Evolutionary conservation across 2,888 invertebrate species (phyloP).

Genomic region (Ischnus inquisitorius): DNA sequence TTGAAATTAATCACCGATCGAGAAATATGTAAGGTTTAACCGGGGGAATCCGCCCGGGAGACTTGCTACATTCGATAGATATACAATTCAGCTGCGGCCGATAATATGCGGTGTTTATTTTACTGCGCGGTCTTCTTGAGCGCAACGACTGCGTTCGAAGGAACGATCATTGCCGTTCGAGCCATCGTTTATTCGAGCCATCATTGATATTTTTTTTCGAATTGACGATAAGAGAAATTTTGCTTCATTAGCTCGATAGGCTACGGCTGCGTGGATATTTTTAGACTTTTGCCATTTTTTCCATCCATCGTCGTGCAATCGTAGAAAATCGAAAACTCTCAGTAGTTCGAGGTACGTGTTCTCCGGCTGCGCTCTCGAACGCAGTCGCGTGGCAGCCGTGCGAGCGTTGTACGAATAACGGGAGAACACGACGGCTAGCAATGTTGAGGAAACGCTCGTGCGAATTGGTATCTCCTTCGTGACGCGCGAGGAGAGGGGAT

Average conservation of each 20-base stretch:
- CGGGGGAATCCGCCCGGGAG: neutral
- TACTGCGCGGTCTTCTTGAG: neutral
- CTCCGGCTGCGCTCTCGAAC: neutral
- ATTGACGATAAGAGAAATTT: neutral
- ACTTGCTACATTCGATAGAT: neutral
- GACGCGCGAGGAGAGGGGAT: neutral
- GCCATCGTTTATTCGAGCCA: neutral
- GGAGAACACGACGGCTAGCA: conserved; percentile 1
- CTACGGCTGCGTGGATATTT: neutral
- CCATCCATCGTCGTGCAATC: neutral
- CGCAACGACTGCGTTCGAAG: neutral
- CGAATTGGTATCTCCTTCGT: conserved; percentile 6
- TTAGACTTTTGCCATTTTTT: neutral
- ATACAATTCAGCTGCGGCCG: neutral
- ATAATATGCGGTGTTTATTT: neutral
- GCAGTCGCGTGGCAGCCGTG: conserved; percentile 33
- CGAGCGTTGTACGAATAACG: conserved; percentile 14
- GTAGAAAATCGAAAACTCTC: neutral
- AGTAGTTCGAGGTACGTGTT: conserved; percentile 1
- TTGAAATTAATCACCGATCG: neutral
- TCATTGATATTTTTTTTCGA: neutral
- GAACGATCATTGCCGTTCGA: neutral
- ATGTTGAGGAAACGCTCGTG: conserved; percentile 1
- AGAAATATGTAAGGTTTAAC: neutral
- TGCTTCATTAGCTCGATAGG: neutral